A percentile compares a stretch with the other conserved stretches of the same genome.
phyloP scores from a whole-genome alignment of 2,113 vertebrate genomes.

The Hiodon tergisus region DNA sequence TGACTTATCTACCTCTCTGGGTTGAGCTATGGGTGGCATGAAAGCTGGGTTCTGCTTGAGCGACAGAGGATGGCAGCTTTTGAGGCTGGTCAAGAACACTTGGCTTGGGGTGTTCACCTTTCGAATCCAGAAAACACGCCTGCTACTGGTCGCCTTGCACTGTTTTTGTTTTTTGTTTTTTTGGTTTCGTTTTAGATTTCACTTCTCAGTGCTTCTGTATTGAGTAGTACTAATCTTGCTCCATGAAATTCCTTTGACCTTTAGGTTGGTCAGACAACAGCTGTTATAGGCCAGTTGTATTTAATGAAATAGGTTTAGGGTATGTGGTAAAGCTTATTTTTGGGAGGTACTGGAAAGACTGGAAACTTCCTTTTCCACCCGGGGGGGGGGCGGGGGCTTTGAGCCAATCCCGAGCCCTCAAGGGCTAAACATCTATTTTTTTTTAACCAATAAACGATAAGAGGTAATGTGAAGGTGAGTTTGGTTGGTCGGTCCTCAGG shows the following conservation, averaged over 20 bases:
- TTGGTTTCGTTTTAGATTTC: neutral
- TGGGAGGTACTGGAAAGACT: constrained; percentile 7
- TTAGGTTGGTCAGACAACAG: neutral
- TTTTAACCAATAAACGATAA: constrained; percentile 7
- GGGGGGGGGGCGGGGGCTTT: neutral
- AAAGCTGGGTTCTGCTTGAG: neutral
- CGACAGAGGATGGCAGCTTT: neutral
- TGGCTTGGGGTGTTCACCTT: neutral
- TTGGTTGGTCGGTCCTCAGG: neutral
- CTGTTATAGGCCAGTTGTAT: constrained; percentile 10
- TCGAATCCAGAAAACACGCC: neutral
- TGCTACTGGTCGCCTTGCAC: neutral
- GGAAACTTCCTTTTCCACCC: neutral
- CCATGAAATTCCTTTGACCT: neutral
- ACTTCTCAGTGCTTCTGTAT: constrained; percentile 1
- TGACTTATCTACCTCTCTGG: neutral
- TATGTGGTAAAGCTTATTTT: neutral
- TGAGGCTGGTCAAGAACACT: too few relatives aligned
- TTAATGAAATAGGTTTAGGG: neutral
- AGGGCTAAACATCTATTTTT: constrained; percentile 6
- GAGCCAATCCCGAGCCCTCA: neutral
- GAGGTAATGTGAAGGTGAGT: constrained; percentile 1
- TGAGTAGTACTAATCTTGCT: neutral
- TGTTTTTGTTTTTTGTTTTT: neutral
- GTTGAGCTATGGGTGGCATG: neutral